A percentile compares a stretch with the other conserved stretches of the same genome.
Conservation (phyloP, 1,140 invertebrate species). For the Zaprionus lachaisei region DNA sequence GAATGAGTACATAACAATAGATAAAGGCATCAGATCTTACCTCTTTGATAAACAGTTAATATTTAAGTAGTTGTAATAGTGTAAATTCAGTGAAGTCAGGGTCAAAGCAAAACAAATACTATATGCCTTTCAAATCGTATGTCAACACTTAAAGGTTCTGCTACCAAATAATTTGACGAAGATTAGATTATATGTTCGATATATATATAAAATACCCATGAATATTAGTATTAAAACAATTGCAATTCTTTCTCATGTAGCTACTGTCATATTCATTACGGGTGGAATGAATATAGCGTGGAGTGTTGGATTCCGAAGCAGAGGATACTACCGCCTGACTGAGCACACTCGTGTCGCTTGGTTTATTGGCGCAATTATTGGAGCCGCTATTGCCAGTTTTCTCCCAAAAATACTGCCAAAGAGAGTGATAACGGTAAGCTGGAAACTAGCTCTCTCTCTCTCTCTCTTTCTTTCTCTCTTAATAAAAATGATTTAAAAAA, state of each 20-base stretch:
- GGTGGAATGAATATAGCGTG: slow-evolving; percentile 71
- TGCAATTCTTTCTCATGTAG: slow-evolving; percentile 6
- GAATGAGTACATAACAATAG: too few species aligned
- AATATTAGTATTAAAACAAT: too few species aligned
- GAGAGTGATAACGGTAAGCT: slow-evolving; percentile 47
- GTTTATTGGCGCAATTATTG: slow-evolving; percentile 67
- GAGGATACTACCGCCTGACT: rapidly evolving
- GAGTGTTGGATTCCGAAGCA: slow-evolving; percentile 51
- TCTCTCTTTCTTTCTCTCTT: neutral
- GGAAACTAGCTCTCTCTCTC: neutral
- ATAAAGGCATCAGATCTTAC: too few species aligned
- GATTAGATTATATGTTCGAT: neutral
- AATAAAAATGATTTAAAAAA: too few species aligned
- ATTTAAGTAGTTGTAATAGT: too few species aligned
- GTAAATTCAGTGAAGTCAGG: too few species aligned
- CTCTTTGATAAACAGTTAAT: too few species aligned
- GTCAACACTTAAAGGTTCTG: too few species aligned
- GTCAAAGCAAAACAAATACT: too few species aligned
- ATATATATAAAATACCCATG: too few species aligned
- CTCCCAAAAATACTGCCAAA: slow-evolving; percentile 51
- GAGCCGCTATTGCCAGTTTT: slow-evolving; percentile 38
- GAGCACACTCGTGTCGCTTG: slow-evolving; percentile 52
- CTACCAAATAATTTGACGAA: too few species aligned
- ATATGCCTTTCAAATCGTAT: too few species aligned
- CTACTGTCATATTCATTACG: slow-evolving; percentile 56